phyloP scores from a whole-genome alignment of 2,888 invertebrate genomes.

The Pocota personata region DNA sequence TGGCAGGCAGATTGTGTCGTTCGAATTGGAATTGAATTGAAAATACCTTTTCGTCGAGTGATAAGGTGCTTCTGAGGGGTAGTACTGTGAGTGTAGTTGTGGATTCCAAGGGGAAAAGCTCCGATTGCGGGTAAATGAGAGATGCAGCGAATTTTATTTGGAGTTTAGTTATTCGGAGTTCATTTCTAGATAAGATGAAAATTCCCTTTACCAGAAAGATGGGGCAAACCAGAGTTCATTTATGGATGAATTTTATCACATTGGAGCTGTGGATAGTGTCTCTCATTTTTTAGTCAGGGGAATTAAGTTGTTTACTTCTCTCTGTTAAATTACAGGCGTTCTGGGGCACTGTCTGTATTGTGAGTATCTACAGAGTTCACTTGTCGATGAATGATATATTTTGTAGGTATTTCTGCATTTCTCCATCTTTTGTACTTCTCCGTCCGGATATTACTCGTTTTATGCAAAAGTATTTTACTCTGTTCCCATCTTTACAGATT shows the following conservation, averaged over 20 bases:
- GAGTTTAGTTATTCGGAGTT: not conserved
- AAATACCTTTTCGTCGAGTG: conserved; percentile 54
- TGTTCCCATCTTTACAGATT: not conserved
- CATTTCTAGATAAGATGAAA: not conserved
- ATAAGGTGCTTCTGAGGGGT: conserved; percentile 64
- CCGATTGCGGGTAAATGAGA: not conserved
- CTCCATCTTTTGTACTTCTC: not conserved
- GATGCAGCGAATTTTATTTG: not conserved
- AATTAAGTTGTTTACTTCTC: not conserved
- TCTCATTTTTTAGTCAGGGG: not conserved
- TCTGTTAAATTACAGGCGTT: not conserved
- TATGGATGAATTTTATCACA: not conserved
- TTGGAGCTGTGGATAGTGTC: not conserved
- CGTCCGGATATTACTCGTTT: not conserved
- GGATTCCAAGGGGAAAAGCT: conserved; percentile 47
- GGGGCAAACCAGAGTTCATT: not conserved
- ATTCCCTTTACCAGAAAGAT: not conserved
- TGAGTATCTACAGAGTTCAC: not conserved
- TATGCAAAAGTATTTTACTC: not conserved
- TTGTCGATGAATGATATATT: not conserved
- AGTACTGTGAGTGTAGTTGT: conserved; percentile 28
- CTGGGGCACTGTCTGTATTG: not conserved
- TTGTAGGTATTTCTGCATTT: not conserved
- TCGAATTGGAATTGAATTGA: conserved; percentile 57
- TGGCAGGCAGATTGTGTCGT: conserved; percentile 21